Conservation (phyloP, 2,113 vertebrate species). For the Oryzias javanicus region DNA sequence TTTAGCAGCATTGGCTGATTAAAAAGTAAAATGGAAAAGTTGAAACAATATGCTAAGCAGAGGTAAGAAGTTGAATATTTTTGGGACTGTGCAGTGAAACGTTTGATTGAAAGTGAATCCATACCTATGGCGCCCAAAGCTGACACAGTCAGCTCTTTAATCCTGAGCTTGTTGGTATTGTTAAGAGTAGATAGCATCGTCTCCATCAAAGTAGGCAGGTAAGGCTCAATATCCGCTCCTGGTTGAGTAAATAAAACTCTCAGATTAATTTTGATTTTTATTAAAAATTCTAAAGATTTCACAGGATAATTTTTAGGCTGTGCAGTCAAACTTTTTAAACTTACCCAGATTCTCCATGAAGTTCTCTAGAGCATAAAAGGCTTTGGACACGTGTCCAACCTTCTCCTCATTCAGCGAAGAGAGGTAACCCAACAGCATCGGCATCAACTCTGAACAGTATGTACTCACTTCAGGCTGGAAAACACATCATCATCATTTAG, state of each 20-base stretch:
- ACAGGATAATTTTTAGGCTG: no score
- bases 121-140: conserved; percentile 87
- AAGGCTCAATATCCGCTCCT: conserved; percentile 84
- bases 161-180: conserved; percentile 72
- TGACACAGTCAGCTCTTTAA: conserved; percentile 85
- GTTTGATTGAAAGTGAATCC: not conserved
- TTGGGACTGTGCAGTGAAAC: no score
- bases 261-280: not conserved
- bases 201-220: conserved; percentile 88
- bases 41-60: not conserved
- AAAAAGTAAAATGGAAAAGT: conserved; percentile 3
- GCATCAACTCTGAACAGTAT: conserved; percentile 84
- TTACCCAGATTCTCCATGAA: conserved; percentile 89
- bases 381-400: conserved; percentile 83
- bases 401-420: conserved; percentile 78
- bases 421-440: conserved; percentile 83
- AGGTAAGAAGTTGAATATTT: no score
- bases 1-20: conserved; percentile 85
- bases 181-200: conserved; percentile 82
- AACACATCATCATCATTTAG: not conserved
- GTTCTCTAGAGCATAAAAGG: conserved; percentile 90
- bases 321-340: not conserved
- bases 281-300: not conserved
- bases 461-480: conserved; percentile 84
- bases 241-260: not conserved